Conservation (phyloP, 2,797 vertebrate genomes). For the Peromyscus eremicus region DNA sequence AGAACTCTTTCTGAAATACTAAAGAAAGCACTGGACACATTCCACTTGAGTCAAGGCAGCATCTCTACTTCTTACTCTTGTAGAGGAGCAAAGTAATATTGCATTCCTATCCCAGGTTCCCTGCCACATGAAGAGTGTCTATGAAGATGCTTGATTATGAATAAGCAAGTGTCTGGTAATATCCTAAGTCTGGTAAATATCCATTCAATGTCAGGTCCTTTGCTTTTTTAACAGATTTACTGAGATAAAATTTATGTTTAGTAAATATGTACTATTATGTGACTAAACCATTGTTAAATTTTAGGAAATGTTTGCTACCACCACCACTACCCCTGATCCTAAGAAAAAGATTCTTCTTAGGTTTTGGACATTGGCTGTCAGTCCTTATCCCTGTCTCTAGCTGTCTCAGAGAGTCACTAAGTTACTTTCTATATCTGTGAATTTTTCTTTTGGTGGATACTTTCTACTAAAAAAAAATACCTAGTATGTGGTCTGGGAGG, state of each 20-base stretch:
- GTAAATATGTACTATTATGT: not conserved
- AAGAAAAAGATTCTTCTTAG: not conserved
- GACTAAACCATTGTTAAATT: not conserved
- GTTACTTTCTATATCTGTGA: not conserved
- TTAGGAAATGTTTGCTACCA: not conserved
- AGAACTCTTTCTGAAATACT: too few species aligned
- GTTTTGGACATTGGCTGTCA: not conserved
- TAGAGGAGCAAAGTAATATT: not conserved
- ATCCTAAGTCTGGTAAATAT: not conserved
- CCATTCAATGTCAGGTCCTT: not conserved
- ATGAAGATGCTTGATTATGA: not conserved
- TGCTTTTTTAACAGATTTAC: not conserved
- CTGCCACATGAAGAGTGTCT: accelerated
- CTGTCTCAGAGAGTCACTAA: not conserved
- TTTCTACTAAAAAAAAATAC: not conserved
- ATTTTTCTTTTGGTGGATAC: not conserved
- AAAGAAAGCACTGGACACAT: not conserved
- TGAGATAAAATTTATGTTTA: not conserved
- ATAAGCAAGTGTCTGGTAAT: not conserved
- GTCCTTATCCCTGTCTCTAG: not conserved
- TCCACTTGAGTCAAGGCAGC: not conserved
- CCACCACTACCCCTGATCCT: too few species aligned
- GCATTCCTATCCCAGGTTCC: not conserved
- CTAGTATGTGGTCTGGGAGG: accelerated
- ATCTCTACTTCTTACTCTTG: not conserved